A percentile compares a stretch with the other conserved stretches of the same genome.
phyloP scores from a whole-genome alignment of 2,888 invertebrate genomes.

The Erebia epiphron region DNA sequence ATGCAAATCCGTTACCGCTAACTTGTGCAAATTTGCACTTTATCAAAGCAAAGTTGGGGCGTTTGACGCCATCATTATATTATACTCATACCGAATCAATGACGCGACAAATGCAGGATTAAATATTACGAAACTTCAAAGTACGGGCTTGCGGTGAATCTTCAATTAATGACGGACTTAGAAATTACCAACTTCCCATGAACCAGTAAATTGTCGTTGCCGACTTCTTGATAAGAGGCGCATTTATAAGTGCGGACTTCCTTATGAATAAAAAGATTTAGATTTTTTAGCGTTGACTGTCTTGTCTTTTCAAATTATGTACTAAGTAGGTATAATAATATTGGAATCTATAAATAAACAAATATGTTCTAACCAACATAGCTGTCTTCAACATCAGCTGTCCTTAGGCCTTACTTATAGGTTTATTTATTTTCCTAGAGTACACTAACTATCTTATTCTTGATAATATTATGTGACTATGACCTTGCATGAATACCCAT shows the following conservation, averaged over 20 bases:
- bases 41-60: constrained; percentile 38
- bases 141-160: constrained; percentile 54
- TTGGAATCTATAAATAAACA: background rate
- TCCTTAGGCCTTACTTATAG: too few species aligned
- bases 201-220: constrained; percentile 61
- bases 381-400: too few species aligned
- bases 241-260: constrained; percentile 27
- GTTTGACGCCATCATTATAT: constrained; percentile 48
- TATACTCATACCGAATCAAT: constrained; percentile 61
- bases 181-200: constrained; percentile 61
- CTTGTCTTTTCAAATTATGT: too few species aligned
- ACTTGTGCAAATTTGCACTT: constrained; percentile 35
- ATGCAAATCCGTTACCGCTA: constrained; percentile 31
- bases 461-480: too few species aligned
- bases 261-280: background rate
- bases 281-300: background rate
- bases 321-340: too few species aligned
- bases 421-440: too few species aligned
- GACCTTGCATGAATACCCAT: too few species aligned
- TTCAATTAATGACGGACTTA: constrained; percentile 68
- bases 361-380: too few species aligned
- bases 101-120: constrained; percentile 63
- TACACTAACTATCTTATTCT: too few species aligned
- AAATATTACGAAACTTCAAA: constrained; percentile 62
- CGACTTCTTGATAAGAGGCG: constrained; percentile 38